Percentiles rank a stretch among this genome's conserved stretches.
Evolutionary conservation across 2,113 vertebrate genomes (phyloP).

Genomic region (Ochotona princeps): DNA sequence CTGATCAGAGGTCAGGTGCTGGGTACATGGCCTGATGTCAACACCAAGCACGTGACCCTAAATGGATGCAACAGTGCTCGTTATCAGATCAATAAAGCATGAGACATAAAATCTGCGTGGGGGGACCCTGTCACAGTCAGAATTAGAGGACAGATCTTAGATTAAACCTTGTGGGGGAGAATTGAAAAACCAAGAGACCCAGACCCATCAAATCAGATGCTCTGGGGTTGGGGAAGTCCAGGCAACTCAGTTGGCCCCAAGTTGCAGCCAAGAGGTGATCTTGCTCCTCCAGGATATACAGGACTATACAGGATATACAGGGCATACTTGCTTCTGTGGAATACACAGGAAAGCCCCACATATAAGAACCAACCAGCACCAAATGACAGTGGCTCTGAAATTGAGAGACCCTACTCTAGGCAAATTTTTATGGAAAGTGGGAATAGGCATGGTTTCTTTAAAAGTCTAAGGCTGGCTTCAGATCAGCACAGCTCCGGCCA

Average conservation of each 20-base stretch:
- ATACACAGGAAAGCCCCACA: not conserved
- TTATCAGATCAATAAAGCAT: not conserved
- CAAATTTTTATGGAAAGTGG: not conserved
- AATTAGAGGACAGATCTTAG: conserved; percentile 23
- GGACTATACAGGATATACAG: too few species aligned
- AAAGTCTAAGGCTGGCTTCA: not conserved
- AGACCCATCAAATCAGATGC: not conserved
- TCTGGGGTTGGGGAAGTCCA: not conserved
- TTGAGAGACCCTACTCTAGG: not conserved
- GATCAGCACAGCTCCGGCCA: too few species aligned
- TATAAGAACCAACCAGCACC: not conserved
- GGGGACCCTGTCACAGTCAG: not conserved
- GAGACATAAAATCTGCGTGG: not conserved
- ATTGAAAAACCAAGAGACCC: conserved; percentile 15
- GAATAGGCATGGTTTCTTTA: not conserved
- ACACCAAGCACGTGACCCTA: not conserved
- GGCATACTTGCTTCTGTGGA: not conserved
- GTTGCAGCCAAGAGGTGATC: not conserved
- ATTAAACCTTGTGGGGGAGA: conserved; percentile 3
- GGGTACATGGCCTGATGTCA: not conserved
- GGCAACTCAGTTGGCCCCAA: not conserved
- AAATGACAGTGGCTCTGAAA: not conserved
- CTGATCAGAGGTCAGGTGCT: not conserved
- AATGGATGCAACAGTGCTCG: not conserved
- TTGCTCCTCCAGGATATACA: not conserved